These are phyloP conservation scores for Cavia aperea DNA, from an alignment of 2,113 vertebrate genomes.

Conservation along the genomic window DNA sequence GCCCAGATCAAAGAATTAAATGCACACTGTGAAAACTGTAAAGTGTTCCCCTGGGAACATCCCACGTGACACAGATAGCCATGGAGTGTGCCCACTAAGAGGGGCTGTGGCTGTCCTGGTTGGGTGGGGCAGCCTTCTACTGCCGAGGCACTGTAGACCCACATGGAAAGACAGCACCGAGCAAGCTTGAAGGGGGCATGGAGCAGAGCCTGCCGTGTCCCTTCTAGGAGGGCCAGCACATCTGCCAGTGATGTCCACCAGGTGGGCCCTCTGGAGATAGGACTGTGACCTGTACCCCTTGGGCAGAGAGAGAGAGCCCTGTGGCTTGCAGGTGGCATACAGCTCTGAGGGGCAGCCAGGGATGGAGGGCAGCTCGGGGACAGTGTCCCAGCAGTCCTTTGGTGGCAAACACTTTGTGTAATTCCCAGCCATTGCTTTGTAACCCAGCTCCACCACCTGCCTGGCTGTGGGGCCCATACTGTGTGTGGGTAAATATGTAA, in stretches of 20 bases:
- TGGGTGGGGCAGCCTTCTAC: background rate
- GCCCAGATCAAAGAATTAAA: background rate
- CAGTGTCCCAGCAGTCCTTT: background rate
- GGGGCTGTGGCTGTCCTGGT: background rate
- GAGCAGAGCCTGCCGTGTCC: no score
- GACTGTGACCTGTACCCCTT: no score
- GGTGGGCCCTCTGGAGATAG: no score
- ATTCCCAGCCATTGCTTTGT: background rate
- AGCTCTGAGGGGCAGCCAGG: background rate
- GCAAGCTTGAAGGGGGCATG: background rate
- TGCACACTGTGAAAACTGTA: accelerated
- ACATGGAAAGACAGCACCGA: background rate
- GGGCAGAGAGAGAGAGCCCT: background rate
- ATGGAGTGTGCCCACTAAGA: accelerated
- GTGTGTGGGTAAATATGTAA: background rate
- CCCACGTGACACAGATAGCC: background rate
- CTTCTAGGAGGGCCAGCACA: background rate
- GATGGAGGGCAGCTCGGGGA: no score
- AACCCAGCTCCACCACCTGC: background rate
- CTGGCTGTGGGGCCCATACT: background rate
- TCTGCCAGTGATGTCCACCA: accelerated
- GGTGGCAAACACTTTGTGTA: background rate
- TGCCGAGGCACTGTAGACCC: accelerated
- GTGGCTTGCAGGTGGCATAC: background rate
- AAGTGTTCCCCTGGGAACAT: accelerated